Conservation (phyloP, 2,888 invertebrate species). For the Drosophila histrio region DNA sequence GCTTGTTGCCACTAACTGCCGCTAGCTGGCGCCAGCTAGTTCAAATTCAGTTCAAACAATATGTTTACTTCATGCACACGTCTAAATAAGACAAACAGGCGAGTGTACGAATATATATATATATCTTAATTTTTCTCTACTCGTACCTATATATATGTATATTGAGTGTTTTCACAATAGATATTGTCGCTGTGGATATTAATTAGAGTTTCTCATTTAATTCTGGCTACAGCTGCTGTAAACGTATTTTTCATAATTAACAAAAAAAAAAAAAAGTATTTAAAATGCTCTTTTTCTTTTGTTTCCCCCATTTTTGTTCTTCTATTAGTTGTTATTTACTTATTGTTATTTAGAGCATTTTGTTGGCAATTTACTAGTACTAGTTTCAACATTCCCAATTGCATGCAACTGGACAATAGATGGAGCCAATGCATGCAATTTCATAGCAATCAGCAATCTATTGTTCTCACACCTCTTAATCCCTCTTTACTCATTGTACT, state of each 20-base stretch:
- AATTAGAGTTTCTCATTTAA: slow-evolving; percentile 46
- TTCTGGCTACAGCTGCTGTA: neutral
- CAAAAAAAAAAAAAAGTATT: slow-evolving; percentile 22
- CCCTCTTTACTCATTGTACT: neutral
- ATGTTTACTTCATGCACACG: slow-evolving; percentile 8
- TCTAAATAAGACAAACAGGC: neutral
- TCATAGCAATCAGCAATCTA: neutral
- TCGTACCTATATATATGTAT: neutral
- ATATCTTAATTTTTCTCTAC: neutral
- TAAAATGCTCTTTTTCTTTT: slow-evolving; percentile 14
- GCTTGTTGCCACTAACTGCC: neutral
- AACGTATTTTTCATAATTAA: slow-evolving; percentile 33
- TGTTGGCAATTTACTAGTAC: neutral
- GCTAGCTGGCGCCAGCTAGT: slow-evolving; percentile 25
- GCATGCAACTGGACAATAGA: slow-evolving; percentile 25
- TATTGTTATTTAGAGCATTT: slow-evolving; percentile 9
- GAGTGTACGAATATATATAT: neutral
- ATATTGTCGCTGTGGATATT: slow-evolving; percentile 29
- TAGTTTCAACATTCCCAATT: slow-evolving; percentile 6
- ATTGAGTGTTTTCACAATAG: neutral
- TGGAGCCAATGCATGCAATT: slow-evolving; percentile 19
- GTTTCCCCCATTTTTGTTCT: neutral
- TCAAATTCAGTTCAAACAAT: neutral
- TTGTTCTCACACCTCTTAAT: neutral
- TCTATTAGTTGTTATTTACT: slow-evolving; percentile 1